phyloP scores from a whole-genome alignment of 2,113 vertebrate species.

The Aspidoscelis tigris region DNA sequence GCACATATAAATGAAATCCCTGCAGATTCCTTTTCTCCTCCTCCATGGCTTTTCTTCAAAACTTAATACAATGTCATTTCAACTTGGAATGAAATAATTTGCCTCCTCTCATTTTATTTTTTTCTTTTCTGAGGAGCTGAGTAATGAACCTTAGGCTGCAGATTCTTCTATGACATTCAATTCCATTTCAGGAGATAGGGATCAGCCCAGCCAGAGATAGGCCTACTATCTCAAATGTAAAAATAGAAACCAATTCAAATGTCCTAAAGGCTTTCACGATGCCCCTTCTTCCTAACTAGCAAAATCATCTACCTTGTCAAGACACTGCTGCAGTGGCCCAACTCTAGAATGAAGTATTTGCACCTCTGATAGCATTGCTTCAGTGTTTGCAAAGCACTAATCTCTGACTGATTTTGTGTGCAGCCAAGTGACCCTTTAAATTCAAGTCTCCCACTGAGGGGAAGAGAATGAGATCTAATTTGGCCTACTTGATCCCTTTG shows the following conservation, averaged over 20 bases:
- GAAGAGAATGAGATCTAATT: neutral
- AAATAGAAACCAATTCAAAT: constrained; percentile 29
- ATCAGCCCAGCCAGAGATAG: constrained; percentile 9
- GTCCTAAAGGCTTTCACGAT: constrained; percentile 1
- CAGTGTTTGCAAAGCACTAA: neutral
- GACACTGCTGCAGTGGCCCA: neutral
- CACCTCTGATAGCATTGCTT: neutral
- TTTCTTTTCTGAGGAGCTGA: constrained; percentile 1
- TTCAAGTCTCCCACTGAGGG: neutral
- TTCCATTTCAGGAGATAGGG: constrained; percentile 21
- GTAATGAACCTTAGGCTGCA: neutral
- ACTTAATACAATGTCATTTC: neutral
- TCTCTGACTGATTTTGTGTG: neutral
- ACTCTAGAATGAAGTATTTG: neutral
- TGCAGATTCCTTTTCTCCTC: neutral
- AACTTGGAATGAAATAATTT: neutral
- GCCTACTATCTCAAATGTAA: constrained; percentile 11
- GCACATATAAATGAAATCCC: neutral
- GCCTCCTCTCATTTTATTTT: neutral
- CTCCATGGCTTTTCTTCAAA: constrained; percentile 2
- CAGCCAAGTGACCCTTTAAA: neutral
- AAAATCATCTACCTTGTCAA: neutral
- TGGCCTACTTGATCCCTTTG: constrained; percentile 1
- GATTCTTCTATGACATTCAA: neutral
- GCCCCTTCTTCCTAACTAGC: neutral